These are phyloP conservation scores for Calycopis cecrops DNA, from an alignment of 1,140 invertebrate species.

Conservation along the genomic window DNA sequence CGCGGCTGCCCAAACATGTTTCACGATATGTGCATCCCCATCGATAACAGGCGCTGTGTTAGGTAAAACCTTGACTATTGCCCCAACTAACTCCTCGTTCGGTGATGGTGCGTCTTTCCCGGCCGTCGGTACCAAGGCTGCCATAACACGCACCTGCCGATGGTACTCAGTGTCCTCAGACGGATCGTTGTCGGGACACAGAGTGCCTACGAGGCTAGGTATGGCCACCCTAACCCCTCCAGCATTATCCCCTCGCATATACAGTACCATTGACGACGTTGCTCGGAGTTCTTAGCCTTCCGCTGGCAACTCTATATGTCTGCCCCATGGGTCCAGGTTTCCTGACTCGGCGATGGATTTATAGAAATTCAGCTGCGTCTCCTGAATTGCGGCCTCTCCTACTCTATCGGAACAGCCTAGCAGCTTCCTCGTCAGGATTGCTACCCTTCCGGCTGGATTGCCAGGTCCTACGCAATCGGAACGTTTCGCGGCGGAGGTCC, in stretches of 20 bases:
- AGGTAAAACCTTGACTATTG: neutral
- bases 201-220: slow-evolving; percentile 6
- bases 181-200: too few species aligned
- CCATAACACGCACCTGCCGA: too few species aligned
- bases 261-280: too few species aligned
- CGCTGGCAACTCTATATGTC: slow-evolving; percentile 23
- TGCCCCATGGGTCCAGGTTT: slow-evolving; percentile 32
- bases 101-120: slow-evolving; percentile 2
- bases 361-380: too few species aligned
- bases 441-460: too few species aligned
- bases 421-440: too few species aligned
- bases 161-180: too few species aligned
- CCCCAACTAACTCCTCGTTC: neutral
- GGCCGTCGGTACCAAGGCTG: too few species aligned
- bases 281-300: too few species aligned
- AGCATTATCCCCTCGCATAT: slow-evolving; percentile 29
- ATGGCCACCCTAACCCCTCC: neutral
- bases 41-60: slow-evolving; percentile 38
- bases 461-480: too few species aligned
- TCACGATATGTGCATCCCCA: slow-evolving; percentile 30
- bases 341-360: slow-evolving; percentile 25
- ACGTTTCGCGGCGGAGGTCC: too few species aligned
- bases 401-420: slow-evolving; percentile 24
- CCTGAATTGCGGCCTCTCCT: slow-evolving; percentile 16
- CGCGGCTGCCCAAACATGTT: slow-evolving; percentile 25